A percentile compares a stretch with the other conserved stretches of the same genome.
Evolutionary conservation across 2,888 invertebrate genomes (phyloP).

Genomic region (Spilarctia lutea): DNA sequence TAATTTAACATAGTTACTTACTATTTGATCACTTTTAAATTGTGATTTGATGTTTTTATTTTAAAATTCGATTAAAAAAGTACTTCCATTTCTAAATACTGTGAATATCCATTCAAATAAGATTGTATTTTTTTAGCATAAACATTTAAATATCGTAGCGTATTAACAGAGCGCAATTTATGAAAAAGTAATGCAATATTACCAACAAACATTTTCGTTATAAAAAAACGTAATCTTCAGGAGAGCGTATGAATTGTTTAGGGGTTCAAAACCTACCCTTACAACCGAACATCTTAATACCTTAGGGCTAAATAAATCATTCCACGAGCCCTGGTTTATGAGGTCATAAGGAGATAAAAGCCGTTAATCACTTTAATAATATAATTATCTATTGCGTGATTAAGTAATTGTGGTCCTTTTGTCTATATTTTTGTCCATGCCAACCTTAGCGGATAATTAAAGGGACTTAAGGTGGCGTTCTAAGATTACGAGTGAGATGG

Average conservation of each 20-base stretch:
- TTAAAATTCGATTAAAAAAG: too few relatives aligned
- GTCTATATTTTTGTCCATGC: conserved; percentile 30
- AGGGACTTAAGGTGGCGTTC: conserved; percentile 70
- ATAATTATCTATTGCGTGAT: conserved; percentile 31
- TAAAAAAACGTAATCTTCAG: background rate
- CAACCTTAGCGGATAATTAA: conserved; percentile 56
- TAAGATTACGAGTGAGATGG: conserved; percentile 63
- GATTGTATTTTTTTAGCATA: too few relatives aligned
- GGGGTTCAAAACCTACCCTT: background rate
- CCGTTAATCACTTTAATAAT: conserved; percentile 25
- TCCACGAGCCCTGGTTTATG: conserved; percentile 15
- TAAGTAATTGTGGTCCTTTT: conserved; percentile 36
- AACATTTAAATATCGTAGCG: too few relatives aligned
- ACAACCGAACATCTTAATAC: conserved; percentile 10
- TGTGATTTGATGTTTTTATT: too few relatives aligned
- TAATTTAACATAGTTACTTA: too few relatives aligned
- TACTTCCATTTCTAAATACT: too few relatives aligned
- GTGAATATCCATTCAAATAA: too few relatives aligned
- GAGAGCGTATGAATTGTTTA: background rate
- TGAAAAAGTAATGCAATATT: too few relatives aligned
- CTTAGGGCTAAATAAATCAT: conserved; percentile 13
- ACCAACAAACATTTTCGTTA: background rate
- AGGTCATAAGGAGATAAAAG: conserved; percentile 13
- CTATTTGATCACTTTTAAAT: too few relatives aligned
- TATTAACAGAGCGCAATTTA: too few relatives aligned